Evolutionary conservation across 2,113 vertebrate species (phyloP).

Genomic region (Protomyctophum bolini): DNA sequence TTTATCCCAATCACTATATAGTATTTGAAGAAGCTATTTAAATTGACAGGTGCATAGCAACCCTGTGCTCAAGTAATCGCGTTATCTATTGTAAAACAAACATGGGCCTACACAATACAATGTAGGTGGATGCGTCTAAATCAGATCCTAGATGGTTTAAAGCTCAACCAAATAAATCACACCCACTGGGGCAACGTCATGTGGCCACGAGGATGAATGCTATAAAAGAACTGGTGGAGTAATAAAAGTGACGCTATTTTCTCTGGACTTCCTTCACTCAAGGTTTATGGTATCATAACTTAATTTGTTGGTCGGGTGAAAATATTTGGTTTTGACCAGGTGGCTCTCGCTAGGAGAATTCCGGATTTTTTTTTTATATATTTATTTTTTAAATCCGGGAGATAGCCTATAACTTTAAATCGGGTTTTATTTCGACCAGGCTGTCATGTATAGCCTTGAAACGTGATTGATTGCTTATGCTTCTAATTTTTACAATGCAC

Average conservation of each 20-base stretch:
- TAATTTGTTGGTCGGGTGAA: constrained; percentile 63
- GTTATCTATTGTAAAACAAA: neutral
- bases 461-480: constrained; percentile 64
- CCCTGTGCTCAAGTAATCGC: no score
- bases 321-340: constrained; percentile 72
- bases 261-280: constrained; percentile 69
- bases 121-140: constrained; percentile 43
- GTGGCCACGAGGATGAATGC: constrained; percentile 36
- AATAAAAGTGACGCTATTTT: constrained; percentile 64
- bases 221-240: constrained; percentile 20
- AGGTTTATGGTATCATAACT: constrained; percentile 63
- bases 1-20: no score
- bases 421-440: neutral
- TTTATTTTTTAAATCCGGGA: constrained; percentile 9
- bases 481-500: constrained; percentile 49
- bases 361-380: constrained; percentile 29
- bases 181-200: constrained; percentile 57
- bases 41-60: no score
- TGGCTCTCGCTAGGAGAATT: constrained; percentile 52
- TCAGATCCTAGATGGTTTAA: constrained; percentile 59
- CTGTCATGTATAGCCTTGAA: constrained; percentile 44
- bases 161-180: constrained; percentile 67
- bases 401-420: constrained; percentile 22
- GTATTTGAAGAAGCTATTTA: no score
- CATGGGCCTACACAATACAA: no score